Evolutionary conservation across 2,113 vertebrate genomes (phyloP).

Genomic region (Apistogramma diplotaenia): DNA sequence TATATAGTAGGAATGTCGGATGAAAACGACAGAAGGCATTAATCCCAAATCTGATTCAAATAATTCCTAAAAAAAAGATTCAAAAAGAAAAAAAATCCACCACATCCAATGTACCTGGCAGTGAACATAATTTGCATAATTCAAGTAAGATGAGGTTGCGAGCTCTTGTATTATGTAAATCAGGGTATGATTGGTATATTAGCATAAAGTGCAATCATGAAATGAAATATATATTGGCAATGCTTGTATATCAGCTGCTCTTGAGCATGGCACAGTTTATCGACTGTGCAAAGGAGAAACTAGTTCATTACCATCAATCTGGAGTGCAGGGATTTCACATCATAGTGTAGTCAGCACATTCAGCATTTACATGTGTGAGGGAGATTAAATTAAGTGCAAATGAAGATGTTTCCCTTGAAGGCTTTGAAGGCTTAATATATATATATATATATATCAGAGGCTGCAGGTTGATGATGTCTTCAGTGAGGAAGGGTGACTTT

Average conservation of each 20-base stretch:
- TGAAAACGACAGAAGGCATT: background rate
- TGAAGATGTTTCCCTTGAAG: background rate
- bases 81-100: background rate
- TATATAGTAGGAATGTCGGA: background rate
- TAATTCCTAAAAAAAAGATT: background rate
- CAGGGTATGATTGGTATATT: conserved; percentile 40
- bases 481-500: background rate
- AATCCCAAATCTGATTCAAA: conserved; percentile 19
- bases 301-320: conserved; percentile 3
- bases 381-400: background rate
- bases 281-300: background rate
- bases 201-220: conserved; percentile 45
- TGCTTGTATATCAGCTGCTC: conserved; percentile 20
- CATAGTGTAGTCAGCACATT: fast-evolving
- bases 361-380: background rate
- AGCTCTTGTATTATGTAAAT: conserved; percentile 60
- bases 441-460: background rate
- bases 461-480: background rate
- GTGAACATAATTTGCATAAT: conserved; percentile 42
- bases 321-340: conserved; percentile 4
- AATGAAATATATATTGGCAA: conserved; percentile 26
- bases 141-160: conserved; percentile 32
- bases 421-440: no score
- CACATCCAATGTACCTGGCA: conserved; percentile 1
- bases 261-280: conserved; percentile 15